A percentile compares a stretch with the other conserved stretches of the same genome.
Evolutionary conservation across 2,888 invertebrate genomes (phyloP).

Genomic region (Cristatella mucedo): DNA sequence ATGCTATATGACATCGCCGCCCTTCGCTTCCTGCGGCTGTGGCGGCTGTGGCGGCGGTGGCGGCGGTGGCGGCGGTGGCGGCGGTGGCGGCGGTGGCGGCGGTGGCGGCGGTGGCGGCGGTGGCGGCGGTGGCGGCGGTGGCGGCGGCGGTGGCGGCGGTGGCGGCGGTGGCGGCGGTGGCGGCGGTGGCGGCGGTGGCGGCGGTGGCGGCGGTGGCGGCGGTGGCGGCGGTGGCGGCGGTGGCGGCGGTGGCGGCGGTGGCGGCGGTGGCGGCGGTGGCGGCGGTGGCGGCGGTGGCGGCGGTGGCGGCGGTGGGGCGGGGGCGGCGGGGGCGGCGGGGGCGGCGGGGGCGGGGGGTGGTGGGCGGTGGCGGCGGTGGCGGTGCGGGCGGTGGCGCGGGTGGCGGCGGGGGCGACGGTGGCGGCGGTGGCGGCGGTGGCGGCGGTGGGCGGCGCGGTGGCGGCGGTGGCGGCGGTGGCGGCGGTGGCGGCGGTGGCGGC

Average conservation of each 20-base stretch:
- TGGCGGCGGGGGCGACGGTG: too few species aligned
- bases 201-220: background rate
- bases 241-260: background rate
- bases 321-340: too few species aligned
- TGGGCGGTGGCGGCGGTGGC: too few species aligned
- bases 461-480: too few species aligned
- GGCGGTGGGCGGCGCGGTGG: too few species aligned
- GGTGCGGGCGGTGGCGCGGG: too few species aligned
- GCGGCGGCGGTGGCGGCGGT: background rate
- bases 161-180: background rate
- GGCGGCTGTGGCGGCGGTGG: too few species aligned
- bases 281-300: background rate
- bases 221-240: background rate
- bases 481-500: too few species aligned
- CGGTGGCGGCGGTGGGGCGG: too few species aligned
- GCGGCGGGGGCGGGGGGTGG: background rate
- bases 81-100: background rate
- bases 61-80: background rate
- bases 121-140: background rate
- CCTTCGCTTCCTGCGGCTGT: too few species aligned
- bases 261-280: background rate
- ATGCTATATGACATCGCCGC: too few species aligned
- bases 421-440: too few species aligned
- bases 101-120: background rate
- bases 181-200: slow-evolving; percentile 1